Base-by-base conservation (phyloP, 1,140 invertebrate species). In the Holotrichia oblita region DNA sequence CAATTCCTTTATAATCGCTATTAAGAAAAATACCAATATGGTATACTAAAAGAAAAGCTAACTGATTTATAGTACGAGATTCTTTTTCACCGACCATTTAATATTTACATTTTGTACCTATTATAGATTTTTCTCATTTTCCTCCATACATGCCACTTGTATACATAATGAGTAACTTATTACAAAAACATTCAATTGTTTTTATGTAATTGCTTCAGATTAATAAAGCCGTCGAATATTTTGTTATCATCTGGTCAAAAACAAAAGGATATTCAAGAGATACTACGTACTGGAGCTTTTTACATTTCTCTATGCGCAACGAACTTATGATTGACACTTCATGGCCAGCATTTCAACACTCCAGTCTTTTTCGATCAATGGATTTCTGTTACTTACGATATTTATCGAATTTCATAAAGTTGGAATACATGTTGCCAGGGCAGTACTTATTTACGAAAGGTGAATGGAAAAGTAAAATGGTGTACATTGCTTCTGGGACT, bases 381-480 rank as follows among this genome's bases (percentile, higher is more conserved):
- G 76, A 77, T 48, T 40, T 79, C 2, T 14, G 59, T 22, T 77
- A 77, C 34, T 20, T 81, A 10, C 44, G 78, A 3, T 79, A 75
- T 40, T 59, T 81, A 9, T 77, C 78, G 8, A 74, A 72, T 12
- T 69, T 83, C 17, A 81, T 79, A 3, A n/a, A 27, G 3, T 72
- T 78, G 12, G 79, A 79, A 64, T 81, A 76, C 55, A 77, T 78
- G 8, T 64, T 79, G 14, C 81, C 81, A 0, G 81, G 81, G 8
- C 48, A 81, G 22, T 59, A 79, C 12, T 40, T 81, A 14, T 69
- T 77, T 7, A 73, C 40, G 4, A 82, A 79, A 76, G 72, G 59
- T 20, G 76, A 82, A 40, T 42, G 77, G 10, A 80, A 81, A 44
- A 41, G 79, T 34, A 73, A 77, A 14, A 81, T 81, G 80, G 40